Evolutionary conservation across 2,888 invertebrate genomes (phyloP), one percentile per base, ranked within the genome.

Genomic region (Beris morrisii): DNA sequence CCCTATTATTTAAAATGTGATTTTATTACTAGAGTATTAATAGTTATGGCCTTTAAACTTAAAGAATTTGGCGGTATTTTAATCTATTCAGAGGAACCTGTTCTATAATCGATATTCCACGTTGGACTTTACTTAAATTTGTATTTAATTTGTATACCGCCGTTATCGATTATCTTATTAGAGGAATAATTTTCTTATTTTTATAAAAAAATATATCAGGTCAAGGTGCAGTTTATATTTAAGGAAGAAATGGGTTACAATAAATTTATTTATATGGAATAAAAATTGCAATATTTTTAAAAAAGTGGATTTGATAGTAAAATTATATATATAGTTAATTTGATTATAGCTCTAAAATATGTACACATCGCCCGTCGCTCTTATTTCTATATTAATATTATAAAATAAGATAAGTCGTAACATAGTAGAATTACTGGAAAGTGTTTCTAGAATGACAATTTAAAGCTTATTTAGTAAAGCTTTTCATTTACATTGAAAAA

Each of bases 321-420:
- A 84, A 82, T 83, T 75, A 73, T 75, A 74, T 69, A 75, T 74
- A 75, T 79, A 75, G 76, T 74, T 22, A 22, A 22, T 22, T 22
- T 22, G 22, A 22, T 22, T 22, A 22, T 22, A 22, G 22, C 22
- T 22, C 84, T 87, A 83, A 84, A 84, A 84, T 86, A 87, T 87
- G 88, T 84, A 89, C 88, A 89, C 84, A 90, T 88, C 86, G 88
- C 88, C 89, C 88, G 88, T 89, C 88, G 82, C 86, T 88, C 86
- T 87, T 86, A 83, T 83, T 83, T 73, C 76, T 56, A 28, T 56
- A 56, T 56, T 38, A 6, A 44, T 56, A 43, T 44, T 38, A 56
- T 81, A 83, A 86, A 74, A 81, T 85, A 85, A 82, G 86, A 88
- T 86, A 89, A 89, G 89, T 89, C 89, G 89, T 89, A 89, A 89